Evolutionary conservation across 1,140 invertebrate genomes (phyloP).

Genomic region (Mizuhopecten yessoensis): DNA sequence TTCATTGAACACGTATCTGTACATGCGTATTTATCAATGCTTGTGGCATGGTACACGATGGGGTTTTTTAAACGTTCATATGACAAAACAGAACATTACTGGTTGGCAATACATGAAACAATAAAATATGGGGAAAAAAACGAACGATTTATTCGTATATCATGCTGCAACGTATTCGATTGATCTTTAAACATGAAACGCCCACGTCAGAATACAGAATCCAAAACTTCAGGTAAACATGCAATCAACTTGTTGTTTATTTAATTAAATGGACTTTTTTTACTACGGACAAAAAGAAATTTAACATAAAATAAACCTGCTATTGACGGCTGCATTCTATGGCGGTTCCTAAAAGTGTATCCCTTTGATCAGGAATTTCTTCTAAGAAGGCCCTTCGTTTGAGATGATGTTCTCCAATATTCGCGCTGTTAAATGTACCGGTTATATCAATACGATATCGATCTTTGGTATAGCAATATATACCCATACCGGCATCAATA

Average conservation of each 20-base stretch:
- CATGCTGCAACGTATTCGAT: neutral
- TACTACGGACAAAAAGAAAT: neutral
- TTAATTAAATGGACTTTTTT: neutral
- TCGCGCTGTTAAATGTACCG: neutral
- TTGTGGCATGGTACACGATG: neutral
- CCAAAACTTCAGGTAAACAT: neutral
- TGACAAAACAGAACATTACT: neutral
- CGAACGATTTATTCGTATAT: too few species aligned
- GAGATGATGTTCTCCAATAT: neutral
- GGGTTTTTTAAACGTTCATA: neutral
- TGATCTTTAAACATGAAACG: neutral
- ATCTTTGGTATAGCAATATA: neutral
- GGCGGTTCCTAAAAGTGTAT: neutral
- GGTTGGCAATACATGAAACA: neutral
- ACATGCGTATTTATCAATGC: neutral
- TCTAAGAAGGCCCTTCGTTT: neutral
- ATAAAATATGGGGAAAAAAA: too few species aligned
- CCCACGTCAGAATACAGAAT: neutral
- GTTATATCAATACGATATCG: neutral
- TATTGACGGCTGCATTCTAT: neutral
- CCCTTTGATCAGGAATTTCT: neutral
- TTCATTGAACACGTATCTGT: neutral
- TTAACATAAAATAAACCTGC: slow-evolving; percentile 15
- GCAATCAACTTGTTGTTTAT: neutral
- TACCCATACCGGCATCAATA: slow-evolving; percentile 10